Evolutionary conservation across 2,113 vertebrate species (phyloP).

Genomic region (Phodopus roborovskii): DNA sequence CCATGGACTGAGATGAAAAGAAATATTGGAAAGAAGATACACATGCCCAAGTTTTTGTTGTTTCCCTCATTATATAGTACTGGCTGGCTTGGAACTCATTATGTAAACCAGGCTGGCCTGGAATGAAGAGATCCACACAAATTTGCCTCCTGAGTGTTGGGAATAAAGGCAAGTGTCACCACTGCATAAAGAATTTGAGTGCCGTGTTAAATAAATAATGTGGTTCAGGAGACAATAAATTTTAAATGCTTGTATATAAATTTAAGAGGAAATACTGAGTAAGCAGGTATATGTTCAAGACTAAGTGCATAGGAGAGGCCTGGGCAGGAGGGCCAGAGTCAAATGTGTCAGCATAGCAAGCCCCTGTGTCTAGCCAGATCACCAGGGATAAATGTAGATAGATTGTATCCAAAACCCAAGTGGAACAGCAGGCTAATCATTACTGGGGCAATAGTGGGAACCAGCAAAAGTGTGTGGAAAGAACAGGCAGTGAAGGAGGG

Average conservation of each 20-base stretch:
- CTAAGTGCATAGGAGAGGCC: neutral
- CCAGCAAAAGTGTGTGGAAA: neutral
- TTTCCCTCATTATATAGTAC: neutral
- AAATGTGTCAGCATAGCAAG: constrained; percentile 32
- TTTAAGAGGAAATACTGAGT: neutral
- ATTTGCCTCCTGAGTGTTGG: neutral
- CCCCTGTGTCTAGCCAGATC: neutral
- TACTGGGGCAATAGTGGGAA: neutral
- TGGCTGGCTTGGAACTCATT: neutral
- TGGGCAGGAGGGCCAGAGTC: neutral
- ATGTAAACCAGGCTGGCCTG: neutral
- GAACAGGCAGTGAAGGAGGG: neutral
- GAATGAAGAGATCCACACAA: neutral
- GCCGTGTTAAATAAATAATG: neutral
- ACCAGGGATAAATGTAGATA: constrained; percentile 16
- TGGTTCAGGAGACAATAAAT: neutral
- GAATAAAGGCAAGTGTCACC: neutral
- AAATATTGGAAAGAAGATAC: neutral
- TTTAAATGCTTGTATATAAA: constrained; percentile 19
- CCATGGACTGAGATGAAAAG: neutral
- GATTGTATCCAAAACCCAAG: neutral
- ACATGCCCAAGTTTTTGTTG: neutral
- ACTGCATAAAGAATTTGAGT: neutral
- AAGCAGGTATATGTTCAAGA: neutral
- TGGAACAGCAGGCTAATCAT: neutral